Base-by-base conservation (phyloP, 2,888 invertebrate species). In the Dynastes hyllus region DNA sequence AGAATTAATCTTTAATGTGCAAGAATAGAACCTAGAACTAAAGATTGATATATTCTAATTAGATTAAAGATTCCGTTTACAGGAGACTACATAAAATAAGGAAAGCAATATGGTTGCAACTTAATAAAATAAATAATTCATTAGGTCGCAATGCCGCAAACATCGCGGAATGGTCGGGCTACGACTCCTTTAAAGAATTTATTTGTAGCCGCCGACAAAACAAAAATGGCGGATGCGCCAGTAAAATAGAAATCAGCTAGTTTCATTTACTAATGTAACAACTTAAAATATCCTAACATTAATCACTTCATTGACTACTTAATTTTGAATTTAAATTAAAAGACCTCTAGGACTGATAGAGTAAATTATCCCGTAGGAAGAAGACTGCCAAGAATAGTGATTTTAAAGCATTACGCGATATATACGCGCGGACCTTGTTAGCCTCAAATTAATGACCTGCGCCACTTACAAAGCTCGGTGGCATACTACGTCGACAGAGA, bases 401-500 rank as follows among this genome's bases (percentile, higher is more conserved):
- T 45, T 61, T 61, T 45, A 50, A 75, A 63, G 50, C 27, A 51
- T 69, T 29, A 51, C 27, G 61, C 45, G 45, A 8, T 61, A 58
- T 58, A 22, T 58, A 63, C 5, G 73, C 11, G 27, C 6, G 45
- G 3, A 61, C 32, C 27, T 61, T 29, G 63, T 75, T 61, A 45
- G 37, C 11, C 45, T 61, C 61, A 61, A 75, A 75, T 75, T 75
- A 75, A 75, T 40, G 45, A 45, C 29, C 13, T 45, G 13, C 13
- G 61, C 13, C 73, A 50, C 50, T 50, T 75, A 75, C 45, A 61
- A 75, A 75, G 58, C 73, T 9, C 13, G 9, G 61, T 45, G 40
- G 61, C 73, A 75, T 61, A 63, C 40, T 63, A 61, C 45, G n/a
- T n/a, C 61, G 73, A 75, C 61, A 63, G 55, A 37, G 40, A 40